phyloP scores from a whole-genome alignment of 92 coral and sea anemone species.

The Palythoa grandiflora region DNA sequence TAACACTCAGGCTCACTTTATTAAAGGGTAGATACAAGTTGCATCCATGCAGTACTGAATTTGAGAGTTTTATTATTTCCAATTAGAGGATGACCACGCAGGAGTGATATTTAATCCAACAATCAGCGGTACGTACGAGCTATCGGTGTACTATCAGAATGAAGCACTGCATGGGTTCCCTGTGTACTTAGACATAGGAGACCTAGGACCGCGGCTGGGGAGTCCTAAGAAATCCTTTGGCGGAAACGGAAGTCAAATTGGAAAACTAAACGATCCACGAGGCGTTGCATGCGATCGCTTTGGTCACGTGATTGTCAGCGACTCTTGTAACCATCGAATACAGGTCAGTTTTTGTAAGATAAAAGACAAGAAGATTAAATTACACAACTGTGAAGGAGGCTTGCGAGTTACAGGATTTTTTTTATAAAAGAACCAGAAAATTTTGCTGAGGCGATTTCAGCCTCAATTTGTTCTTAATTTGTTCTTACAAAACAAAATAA shows the following conservation, averaged over 20 bases:
- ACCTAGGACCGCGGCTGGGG: conserved; percentile 71
- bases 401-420: no score
- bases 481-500: no score
- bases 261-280: conserved; percentile 89
- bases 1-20: no score
- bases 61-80: neutral
- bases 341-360: conserved; percentile 67
- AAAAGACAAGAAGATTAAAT: no score
- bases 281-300: conserved; percentile 86
- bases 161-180: conserved; percentile 75
- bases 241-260: conserved; percentile 82
- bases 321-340: conserved; percentile 88
- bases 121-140: conserved; percentile 59
- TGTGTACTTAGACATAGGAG: conserved; percentile 62
- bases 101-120: conserved; percentile 62
- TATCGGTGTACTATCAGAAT: conserved; percentile 68
- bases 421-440: no score
- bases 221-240: conserved; percentile 85
- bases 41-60: no score
- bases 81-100: conserved; percentile 58
- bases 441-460: no score
- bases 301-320: conserved; percentile 93
- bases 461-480: no score
- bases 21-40: no score
- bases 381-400: no score